These are phyloP conservation scores for Drosophila serrata DNA, from an alignment of 1,140 invertebrate genomes.

Conservation along the genomic window DNA sequence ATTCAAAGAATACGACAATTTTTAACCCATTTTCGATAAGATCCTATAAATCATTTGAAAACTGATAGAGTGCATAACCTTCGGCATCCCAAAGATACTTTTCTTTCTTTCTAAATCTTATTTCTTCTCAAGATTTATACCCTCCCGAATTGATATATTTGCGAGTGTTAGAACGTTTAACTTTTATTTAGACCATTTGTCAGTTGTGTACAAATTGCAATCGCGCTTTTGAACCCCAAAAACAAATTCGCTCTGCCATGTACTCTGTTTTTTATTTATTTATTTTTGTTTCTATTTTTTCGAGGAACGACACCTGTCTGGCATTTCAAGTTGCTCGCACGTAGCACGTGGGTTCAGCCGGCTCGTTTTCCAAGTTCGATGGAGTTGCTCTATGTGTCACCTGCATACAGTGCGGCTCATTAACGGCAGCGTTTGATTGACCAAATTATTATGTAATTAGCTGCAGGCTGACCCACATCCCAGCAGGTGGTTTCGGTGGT, in stretches of 20 bases:
- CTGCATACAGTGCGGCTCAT: slow-evolving; percentile 73
- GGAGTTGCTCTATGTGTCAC: slow-evolving; percentile 39
- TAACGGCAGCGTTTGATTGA: slow-evolving; percentile 76
- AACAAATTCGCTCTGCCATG: slow-evolving; percentile 32
- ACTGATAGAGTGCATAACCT: no score
- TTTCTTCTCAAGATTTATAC: not conserved
- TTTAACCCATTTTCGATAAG: no score
- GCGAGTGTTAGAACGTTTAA: not conserved
- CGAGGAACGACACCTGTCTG: slow-evolving; percentile 62
- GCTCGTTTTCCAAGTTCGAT: slow-evolving; percentile 31
- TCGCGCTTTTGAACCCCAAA: slow-evolving; percentile 33
- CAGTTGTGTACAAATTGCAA: slow-evolving; percentile 46
- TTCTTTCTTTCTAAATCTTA: no score
- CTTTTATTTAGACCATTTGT: slow-evolving; percentile 37
- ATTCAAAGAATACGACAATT: no score
- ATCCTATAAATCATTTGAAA: no score
- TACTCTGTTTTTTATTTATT: slow-evolving; percentile 1
- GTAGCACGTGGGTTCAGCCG: slow-evolving; percentile 38
- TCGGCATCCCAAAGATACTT: no score
- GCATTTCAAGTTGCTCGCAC: slow-evolving; percentile 67
- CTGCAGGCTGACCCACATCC: slow-evolving; percentile 69
- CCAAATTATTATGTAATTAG: slow-evolving; percentile 85
- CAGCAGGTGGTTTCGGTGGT: slow-evolving; percentile 48
- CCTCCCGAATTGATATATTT: not conserved
- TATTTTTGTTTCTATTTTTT: slow-evolving; percentile 24